Conservation (phyloP, 2,888 invertebrate genomes). For the Philopedon plagiatum region DNA sequence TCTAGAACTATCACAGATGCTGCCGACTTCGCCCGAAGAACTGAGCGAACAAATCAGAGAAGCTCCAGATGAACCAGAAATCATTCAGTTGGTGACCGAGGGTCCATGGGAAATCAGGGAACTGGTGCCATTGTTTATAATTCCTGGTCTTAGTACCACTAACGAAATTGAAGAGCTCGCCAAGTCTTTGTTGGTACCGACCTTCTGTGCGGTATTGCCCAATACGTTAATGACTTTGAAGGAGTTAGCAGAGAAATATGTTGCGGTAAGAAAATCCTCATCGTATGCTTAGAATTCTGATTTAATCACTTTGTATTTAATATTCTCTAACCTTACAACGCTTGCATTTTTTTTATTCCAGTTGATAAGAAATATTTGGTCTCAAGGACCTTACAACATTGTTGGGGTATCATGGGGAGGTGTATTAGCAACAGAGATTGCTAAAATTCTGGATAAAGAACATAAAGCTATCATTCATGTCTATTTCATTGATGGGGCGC, state of each 20-base stretch:
- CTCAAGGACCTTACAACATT: slow-evolving; percentile 79
- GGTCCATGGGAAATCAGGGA: slow-evolving; percentile 65
- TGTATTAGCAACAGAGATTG: slow-evolving; percentile 85
- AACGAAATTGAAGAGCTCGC: slow-evolving; percentile 60
- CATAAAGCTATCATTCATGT: slow-evolving; percentile 73
- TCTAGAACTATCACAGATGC: slow-evolving; percentile 62
- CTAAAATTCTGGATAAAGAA: slow-evolving; percentile 78
- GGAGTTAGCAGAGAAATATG: slow-evolving; percentile 61
- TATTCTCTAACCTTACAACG: too few relatives aligned
- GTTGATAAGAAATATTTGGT: slow-evolving; percentile 75
- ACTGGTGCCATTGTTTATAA: slow-evolving; percentile 65
- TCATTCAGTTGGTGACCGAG: slow-evolving; percentile 64
- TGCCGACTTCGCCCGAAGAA: slow-evolving; percentile 62
- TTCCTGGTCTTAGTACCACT: slow-evolving; percentile 66
- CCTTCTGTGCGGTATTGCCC: slow-evolving; percentile 65
- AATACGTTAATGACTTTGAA: slow-evolving; percentile 56
- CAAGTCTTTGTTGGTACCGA: slow-evolving; percentile 64
- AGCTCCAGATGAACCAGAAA: slow-evolving; percentile 60
- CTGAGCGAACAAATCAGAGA: slow-evolving; percentile 56
- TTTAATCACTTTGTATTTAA: background rate
- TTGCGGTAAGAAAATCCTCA: slow-evolving; percentile 57
- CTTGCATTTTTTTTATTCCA: slow-evolving; percentile 64
- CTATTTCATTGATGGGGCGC: slow-evolving; percentile 87
- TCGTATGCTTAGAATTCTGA: background rate
- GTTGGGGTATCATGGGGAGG: slow-evolving; percentile 94